These are phyloP conservation scores for Nesometra sesokonis DNA, from an alignment of 35 echinoderm and acorn worm genomes.

Conservation along the genomic window DNA sequence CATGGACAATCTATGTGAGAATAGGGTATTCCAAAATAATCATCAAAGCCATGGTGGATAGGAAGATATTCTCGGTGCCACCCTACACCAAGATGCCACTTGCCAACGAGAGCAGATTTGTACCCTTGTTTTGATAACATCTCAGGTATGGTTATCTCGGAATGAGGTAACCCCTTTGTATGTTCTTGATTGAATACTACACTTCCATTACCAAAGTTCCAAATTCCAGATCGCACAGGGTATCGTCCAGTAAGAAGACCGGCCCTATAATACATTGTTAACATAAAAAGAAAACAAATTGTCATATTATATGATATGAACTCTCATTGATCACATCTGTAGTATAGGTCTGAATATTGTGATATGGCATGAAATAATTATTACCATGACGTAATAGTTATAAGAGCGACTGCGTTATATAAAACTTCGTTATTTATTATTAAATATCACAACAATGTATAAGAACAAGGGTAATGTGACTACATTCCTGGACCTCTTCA, in stretches of 20 bases:
- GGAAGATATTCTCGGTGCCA: neutral
- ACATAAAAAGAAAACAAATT: too few relatives aligned
- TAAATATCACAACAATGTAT: too few relatives aligned
- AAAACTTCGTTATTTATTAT: too few relatives aligned
- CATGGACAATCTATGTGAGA: slow-evolving; percentile 5
- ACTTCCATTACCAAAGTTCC: neutral
- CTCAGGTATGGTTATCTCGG: neutral
- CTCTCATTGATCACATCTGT: too few relatives aligned
- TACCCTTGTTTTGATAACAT: neutral
- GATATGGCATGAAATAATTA: too few relatives aligned
- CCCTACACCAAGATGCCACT: slow-evolving; percentile 15
- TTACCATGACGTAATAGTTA: too few relatives aligned
- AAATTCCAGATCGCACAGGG: neutral
- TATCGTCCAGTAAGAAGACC: neutral
- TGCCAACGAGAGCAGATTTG: neutral
- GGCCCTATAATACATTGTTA: too few relatives aligned
- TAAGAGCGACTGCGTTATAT: too few relatives aligned
- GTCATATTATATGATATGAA: too few relatives aligned
- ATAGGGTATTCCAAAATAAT: slow-evolving; percentile 1
- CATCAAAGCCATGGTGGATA: neutral
- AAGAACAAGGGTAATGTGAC: too few relatives aligned
- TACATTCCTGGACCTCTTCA: too few relatives aligned
- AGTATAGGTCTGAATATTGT: too few relatives aligned
- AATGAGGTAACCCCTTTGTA: neutral
- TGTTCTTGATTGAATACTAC: neutral